A percentile compares a stretch with the other conserved stretches of the same genome.
Conservation (phyloP, 64 coral and sea anemone species). For the Montipora efflorescens region DNA sequence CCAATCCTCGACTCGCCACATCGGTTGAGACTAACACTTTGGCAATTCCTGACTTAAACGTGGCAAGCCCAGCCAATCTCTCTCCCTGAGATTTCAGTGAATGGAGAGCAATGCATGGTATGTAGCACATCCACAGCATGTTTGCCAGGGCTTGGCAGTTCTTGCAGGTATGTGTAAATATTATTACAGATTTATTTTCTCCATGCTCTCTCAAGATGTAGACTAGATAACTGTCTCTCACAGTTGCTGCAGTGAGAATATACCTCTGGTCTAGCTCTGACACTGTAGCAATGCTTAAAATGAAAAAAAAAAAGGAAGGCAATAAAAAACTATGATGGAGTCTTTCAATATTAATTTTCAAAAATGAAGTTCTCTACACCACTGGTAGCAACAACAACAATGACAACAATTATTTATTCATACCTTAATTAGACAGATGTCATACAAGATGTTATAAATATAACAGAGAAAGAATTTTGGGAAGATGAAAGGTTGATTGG, state of each 20-base stretch:
- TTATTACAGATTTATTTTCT: slow-evolving; percentile 88
- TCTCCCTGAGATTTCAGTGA: slow-evolving; percentile 91
- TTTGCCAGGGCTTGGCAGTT: slow-evolving; percentile 90
- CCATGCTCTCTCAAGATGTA: slow-evolving; percentile 75
- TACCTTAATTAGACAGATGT: no score
- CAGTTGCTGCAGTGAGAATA: slow-evolving; percentile 75
- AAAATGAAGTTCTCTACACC: no score
- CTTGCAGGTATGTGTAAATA: slow-evolving; percentile 94
- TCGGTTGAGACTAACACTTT: slow-evolving; percentile 97
- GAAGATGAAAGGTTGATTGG: no score
- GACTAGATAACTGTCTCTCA: slow-evolving; percentile 90
- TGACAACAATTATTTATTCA: no score
- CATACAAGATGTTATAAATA: no score
- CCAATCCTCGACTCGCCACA: slow-evolving; percentile 93
- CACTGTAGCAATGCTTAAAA: slow-evolving; percentile 88
- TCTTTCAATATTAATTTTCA: no score
- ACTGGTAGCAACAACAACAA: no score
- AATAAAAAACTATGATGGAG: no score
- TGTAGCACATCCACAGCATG: slow-evolving; percentile 85
- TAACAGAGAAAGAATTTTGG: no score
- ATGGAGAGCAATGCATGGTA: slow-evolving; percentile 92
- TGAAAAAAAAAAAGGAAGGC: not conserved
- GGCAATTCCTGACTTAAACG: slow-evolving; percentile 92
- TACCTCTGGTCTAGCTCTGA: slow-evolving; percentile 89
- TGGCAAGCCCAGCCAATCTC: slow-evolving; percentile 81